Base-by-base conservation (phyloP, 1,140 invertebrate genomes). In the Pseudachorutes palmiensis region DNA sequence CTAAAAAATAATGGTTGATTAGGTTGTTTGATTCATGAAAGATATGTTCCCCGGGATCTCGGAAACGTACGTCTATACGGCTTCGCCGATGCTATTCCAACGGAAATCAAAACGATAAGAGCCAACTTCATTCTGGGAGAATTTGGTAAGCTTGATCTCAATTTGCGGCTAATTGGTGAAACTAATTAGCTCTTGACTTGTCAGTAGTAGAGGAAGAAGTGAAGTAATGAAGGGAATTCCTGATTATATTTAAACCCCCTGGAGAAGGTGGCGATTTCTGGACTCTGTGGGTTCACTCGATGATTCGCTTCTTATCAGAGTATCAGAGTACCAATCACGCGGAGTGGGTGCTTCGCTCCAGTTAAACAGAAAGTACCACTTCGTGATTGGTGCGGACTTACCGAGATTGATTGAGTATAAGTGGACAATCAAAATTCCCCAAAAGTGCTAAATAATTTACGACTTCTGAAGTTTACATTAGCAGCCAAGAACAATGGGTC, bases 301-400 rank as follows among this genome's bases (percentile, higher is more conserved):
- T 41, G 5, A 41, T 41, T 19, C 36, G 5, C 5, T 41, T 9
- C 5, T 9, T 9, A 9, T 41, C 36, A 5, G 19, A 5, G 19
- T 41, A 19, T 19, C 36, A 9, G 5, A 41, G 5, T 19, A 41
- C 5, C 36, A 41, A 19, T 41, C 36, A 41, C n/a, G 36, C 36
- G 19, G 19, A 41, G 5, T 41, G 5, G 19, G 36, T 5, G 5
- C 5, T 41, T 41, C 5, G 19, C 5, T 9, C 36, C 19, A 19
- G 19, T 41, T 19, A 41, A 9, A 41, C 5, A 41, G 19, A 41
- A 9, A 41, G 5, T 41, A 41, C 30, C 66, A 80, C 78, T 76
- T 78, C 60, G 75, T 74, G 2, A 74, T 74, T 64, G 78, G 80
- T 16, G 77, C 75, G 57, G 74, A 75, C 16, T 88, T 82, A 75